Conservation (phyloP, 2,888 invertebrate genomes). For the Phania funesta region DNA sequence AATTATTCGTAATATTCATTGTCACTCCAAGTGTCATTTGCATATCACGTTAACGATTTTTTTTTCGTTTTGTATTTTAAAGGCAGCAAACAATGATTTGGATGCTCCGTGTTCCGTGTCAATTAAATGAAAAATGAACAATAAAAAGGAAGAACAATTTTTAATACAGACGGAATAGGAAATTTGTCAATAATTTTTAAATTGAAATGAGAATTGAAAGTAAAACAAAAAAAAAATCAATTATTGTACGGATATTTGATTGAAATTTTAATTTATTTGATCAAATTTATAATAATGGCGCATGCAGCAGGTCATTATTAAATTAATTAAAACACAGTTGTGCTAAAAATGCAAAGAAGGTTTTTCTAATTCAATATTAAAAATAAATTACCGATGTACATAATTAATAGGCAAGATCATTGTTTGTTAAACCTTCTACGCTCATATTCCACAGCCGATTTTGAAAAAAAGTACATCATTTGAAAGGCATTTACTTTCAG, state of each 20-base stretch:
- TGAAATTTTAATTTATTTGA: not conserved
- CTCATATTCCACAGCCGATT: no score
- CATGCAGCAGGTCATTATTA: not conserved
- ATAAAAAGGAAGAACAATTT: constrained; percentile 24
- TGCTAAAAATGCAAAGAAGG: no score
- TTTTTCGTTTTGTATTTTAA: constrained; percentile 16
- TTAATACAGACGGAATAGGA: constrained; percentile 38
- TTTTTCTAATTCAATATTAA: no score
- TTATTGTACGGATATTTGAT: not conserved
- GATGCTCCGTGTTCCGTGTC: constrained; percentile 47
- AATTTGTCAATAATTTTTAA: constrained; percentile 36
- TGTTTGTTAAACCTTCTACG: no score
- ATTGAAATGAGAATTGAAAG: constrained; percentile 11
- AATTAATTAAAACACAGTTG: not conserved
- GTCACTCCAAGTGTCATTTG: constrained; percentile 61
- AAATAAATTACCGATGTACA: no score
- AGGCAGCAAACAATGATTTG: constrained; percentile 33
- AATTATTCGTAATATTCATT: constrained; percentile 57
- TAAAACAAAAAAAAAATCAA: not conserved
- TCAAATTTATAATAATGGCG: not conserved
- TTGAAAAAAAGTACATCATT: no score
- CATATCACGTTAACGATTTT: constrained; percentile 41
- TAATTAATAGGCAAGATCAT: no score
- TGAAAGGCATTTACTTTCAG: no score
- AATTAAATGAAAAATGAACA: constrained; percentile 51